Conservation (phyloP, 1,140 invertebrate species). For the Parapsyche elsis region DNA sequence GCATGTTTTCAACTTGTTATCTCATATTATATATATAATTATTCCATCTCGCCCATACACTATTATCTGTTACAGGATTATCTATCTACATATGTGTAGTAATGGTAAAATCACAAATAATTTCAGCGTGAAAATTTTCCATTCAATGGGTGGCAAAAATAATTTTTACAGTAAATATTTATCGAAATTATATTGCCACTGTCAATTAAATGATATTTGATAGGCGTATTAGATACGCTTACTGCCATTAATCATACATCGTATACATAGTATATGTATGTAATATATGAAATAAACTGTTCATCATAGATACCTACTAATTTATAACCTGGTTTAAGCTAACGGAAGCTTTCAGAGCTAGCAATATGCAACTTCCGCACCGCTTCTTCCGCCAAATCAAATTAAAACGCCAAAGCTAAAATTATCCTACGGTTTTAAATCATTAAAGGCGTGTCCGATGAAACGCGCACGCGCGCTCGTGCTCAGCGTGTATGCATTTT, state of each 20-base stretch:
- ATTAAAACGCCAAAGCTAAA: not conserved
- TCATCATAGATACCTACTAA: too few species aligned
- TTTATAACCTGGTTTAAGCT: not conserved
- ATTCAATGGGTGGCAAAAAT: too few species aligned
- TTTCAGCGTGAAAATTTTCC: not conserved
- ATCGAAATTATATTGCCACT: too few species aligned
- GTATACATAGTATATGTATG: too few species aligned
- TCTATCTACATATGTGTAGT: not conserved
- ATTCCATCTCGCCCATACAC: not conserved
- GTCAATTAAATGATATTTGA: too few species aligned
- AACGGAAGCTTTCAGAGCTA: not conserved
- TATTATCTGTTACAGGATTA: not conserved
- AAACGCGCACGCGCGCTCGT: not conserved
- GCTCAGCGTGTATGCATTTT: constrained; percentile 25
- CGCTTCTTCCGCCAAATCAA: not conserved
- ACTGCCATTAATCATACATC: too few species aligned
- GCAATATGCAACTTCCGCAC: constrained; percentile 4
- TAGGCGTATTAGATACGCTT: too few species aligned
- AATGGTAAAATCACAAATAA: constrained; percentile 27
- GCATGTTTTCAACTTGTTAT: constrained; percentile 48
- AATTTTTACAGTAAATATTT: too few species aligned
- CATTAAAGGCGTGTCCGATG: not conserved
- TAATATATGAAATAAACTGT: too few species aligned
- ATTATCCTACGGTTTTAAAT: not conserved
- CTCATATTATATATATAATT: too few species aligned